phyloP scores from a whole-genome alignment of 2,113 vertebrate species.

The Ardeotis arabs region DNA sequence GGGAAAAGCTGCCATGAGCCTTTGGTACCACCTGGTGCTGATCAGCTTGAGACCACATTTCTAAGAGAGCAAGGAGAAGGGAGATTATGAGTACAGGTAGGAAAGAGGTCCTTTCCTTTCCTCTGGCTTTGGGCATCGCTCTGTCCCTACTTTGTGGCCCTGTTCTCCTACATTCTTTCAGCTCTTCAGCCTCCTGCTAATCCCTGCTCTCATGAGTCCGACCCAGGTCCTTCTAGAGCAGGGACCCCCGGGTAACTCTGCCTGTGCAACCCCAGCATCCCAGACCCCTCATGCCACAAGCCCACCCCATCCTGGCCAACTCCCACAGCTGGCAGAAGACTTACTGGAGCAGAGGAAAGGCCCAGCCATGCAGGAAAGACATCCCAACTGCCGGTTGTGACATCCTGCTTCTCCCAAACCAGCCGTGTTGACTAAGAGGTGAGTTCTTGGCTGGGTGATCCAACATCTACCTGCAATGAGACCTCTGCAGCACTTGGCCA shows the following conservation, averaged over 20 bases:
- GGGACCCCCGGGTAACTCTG: not conserved
- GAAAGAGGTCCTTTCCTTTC: not conserved
- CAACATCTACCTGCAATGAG: not conserved
- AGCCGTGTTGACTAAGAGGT: accelerated
- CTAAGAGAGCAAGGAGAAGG: not conserved
- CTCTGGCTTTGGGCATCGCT: not conserved
- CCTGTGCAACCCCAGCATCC: not conserved
- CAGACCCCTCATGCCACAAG: not conserved
- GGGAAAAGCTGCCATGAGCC: not conserved
- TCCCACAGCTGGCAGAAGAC: not conserved
- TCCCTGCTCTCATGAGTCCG: not conserved
- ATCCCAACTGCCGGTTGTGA: not conserved
- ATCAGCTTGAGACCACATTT: accelerated
- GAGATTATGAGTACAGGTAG: not conserved
- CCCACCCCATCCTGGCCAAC: not conserved
- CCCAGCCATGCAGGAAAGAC: not conserved
- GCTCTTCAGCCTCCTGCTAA: not conserved
- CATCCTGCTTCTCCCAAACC: not conserved
- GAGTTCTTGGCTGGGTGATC: not conserved
- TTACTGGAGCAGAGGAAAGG: not conserved
- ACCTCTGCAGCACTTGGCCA: not conserved
- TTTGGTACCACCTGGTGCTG: not conserved
- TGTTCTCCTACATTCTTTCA: not conserved
- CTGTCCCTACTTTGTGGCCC: not conserved
- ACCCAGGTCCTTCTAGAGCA: not conserved